These are phyloP conservation scores for Oscheius sp. DNA, from an alignment of 2,888 invertebrate species.

Conservation along the genomic window DNA sequence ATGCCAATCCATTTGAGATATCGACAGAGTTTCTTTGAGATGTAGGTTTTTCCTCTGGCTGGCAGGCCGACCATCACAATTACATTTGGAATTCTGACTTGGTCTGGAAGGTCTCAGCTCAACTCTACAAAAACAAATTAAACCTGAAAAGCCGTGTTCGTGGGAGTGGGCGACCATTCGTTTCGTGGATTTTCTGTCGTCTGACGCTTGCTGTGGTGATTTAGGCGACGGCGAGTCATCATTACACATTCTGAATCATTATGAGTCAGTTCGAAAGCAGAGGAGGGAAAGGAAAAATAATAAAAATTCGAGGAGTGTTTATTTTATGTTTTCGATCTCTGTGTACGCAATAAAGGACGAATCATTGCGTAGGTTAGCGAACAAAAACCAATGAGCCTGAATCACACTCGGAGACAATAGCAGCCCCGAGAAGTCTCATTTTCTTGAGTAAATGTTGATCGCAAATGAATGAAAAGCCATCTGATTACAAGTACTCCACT, in stretches of 20 bases:
- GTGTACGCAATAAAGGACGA: too few relatives aligned
- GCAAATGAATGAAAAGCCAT: too few relatives aligned
- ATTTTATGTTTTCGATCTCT: too few relatives aligned
- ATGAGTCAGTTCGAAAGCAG: neutral
- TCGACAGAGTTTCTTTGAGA: conserved; percentile 94
- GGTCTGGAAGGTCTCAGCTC: conserved; percentile 43
- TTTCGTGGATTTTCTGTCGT: conserved; percentile 35
- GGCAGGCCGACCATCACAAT: conserved; percentile 99
- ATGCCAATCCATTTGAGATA: conserved; percentile 99
- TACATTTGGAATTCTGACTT: conserved; percentile 81
- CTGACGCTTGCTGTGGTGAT: neutral
- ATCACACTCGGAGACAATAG: too few relatives aligned
- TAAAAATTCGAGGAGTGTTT: too few relatives aligned
- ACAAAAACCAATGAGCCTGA: too few relatives aligned
- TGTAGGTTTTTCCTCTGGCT: conserved; percentile 98
- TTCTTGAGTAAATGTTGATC: too few relatives aligned
- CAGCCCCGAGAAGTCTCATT: too few relatives aligned
- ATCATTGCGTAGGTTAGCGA: neutral
- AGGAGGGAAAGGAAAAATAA: neutral
- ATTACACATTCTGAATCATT: conserved; percentile 14
- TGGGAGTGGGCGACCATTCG: conserved; percentile 48
- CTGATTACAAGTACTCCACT: too few relatives aligned
- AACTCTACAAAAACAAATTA: neutral
- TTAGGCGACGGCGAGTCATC: conserved; percentile 2
- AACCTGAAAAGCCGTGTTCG: conserved; percentile 51